A percentile compares a stretch with the other conserved stretches of the same genome.
phyloP scores from a whole-genome alignment of 2,113 vertebrate genomes.

The Toxostoma redivivum region DNA sequence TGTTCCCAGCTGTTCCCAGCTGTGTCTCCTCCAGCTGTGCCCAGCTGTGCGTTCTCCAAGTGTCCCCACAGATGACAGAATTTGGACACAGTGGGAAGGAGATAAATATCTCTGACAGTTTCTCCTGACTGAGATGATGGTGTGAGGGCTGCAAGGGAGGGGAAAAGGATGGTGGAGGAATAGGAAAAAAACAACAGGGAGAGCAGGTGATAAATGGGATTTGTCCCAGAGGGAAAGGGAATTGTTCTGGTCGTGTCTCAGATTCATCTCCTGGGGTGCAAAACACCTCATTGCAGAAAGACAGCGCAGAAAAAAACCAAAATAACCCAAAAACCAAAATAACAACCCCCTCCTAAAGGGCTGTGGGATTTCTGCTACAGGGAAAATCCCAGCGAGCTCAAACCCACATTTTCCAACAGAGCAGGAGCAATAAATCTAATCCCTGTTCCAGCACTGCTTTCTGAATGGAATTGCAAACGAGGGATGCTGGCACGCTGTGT shows the following conservation, averaged over 20 bases:
- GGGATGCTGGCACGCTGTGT: background rate
- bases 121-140: background rate
- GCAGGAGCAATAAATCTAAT: background rate
- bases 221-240: background rate
- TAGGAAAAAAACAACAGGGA: background rate
- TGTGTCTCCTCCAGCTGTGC: background rate
- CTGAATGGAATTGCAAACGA: background rate
- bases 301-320: background rate
- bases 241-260: background rate
- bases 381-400: background rate
- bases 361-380: background rate
- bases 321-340: background rate
- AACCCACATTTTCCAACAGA: background rate
- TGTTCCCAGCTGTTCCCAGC: background rate
- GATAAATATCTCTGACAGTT: background rate
- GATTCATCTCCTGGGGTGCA: background rate
- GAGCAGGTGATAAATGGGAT: background rate
- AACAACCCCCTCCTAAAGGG: fast-evolving
- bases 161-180: background rate
- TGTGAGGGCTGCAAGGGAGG: background rate
- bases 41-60: background rate
- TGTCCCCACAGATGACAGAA: fast-evolving
- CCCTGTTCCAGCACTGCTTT: background rate
- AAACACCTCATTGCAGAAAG: background rate
- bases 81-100: background rate